Conservation (phyloP, 2,888 invertebrate genomes). For the Stenurella melanura region DNA sequence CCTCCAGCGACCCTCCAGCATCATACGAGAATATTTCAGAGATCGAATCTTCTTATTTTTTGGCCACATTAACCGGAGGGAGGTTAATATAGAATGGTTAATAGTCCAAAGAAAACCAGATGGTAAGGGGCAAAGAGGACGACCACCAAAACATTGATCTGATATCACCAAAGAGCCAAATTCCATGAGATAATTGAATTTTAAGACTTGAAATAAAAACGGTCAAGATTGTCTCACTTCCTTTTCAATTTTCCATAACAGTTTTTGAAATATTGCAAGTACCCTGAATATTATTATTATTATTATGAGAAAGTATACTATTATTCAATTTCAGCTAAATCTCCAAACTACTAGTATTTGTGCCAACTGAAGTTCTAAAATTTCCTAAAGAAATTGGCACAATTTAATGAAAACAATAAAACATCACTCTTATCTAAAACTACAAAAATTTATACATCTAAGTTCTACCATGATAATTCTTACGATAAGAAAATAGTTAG, state of each 20-base stretch:
- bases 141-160: no score
- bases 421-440: constrained; percentile 28
- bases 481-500: constrained; percentile 54
- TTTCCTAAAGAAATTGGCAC: constrained; percentile 48
- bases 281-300: constrained; percentile 24
- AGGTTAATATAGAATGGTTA: no score
- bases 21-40: no score
- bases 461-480: constrained; percentile 45
- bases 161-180: no score
- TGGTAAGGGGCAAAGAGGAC: no score
- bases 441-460: constrained; percentile 32
- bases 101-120: no score
- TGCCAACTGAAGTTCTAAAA: constrained; percentile 24
- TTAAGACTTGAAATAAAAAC: neutral
- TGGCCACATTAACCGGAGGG: no score
- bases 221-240: neutral
- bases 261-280: constrained; percentile 17
- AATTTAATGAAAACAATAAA: constrained; percentile 44
- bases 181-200: neutral
- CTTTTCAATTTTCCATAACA: neutral
- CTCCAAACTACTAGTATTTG: constrained; percentile 28
- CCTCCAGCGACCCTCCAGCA: no score
- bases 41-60: no score
- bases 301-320: constrained; percentile 37
- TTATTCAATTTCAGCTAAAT: constrained; percentile 25